A percentile compares a stretch with the other conserved stretches of the same genome.
Conservation (phyloP, 2,797 vertebrate species). For the Naso thynnoides region DNA sequence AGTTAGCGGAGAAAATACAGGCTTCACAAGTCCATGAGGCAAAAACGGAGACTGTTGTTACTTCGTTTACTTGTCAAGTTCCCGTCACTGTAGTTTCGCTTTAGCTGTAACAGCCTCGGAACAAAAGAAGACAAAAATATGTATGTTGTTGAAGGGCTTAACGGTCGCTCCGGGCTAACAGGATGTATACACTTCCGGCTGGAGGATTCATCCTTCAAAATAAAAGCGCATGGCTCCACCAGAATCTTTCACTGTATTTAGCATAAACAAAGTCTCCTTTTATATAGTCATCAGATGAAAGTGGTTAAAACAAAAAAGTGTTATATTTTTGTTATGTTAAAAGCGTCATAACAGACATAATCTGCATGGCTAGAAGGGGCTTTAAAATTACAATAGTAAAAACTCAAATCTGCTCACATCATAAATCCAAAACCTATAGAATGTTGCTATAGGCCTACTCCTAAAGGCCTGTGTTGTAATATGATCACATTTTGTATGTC, state of each 20-base stretch:
- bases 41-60: neutral
- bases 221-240: neutral
- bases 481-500: neutral
- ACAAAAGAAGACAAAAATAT: neutral
- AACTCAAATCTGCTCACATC: too few relatives aligned
- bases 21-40: conserved; percentile 7
- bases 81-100: neutral
- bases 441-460: neutral
- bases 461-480: neutral
- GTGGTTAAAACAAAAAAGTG: neutral
- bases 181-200: neutral
- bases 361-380: too few relatives aligned
- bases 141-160: rapidly evolving
- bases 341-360: neutral
- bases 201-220: conserved; percentile 4
- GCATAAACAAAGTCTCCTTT: neutral
- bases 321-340: neutral
- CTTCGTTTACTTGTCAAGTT: neutral
- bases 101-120: neutral
- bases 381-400: too few relatives aligned
- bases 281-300: neutral
- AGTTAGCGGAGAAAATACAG: neutral
- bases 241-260: neutral
- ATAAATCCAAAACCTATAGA: neutral
- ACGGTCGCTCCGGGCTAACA: neutral